phyloP scores from a whole-genome alignment of 2,888 invertebrate species.

The Liposcelis brunnea region DNA sequence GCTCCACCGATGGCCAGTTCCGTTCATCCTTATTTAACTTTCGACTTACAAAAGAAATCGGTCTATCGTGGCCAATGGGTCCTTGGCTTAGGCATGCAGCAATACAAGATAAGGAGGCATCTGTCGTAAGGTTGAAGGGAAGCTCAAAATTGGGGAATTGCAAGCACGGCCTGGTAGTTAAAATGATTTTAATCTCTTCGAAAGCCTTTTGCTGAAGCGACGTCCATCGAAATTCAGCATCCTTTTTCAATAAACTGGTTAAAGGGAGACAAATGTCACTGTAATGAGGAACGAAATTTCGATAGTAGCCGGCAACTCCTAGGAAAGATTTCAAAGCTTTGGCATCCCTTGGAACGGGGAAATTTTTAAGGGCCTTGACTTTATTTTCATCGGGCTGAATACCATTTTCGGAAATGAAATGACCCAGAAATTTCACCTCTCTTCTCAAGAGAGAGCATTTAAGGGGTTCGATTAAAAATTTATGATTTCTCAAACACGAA shows the following conservation, averaged over 20 bases:
- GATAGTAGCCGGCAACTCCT: no score
- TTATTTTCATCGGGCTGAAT: slow-evolving; percentile 8
- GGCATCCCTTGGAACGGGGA: no score
- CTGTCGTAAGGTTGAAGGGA: slow-evolving; percentile 11
- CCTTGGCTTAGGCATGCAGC: slow-evolving; percentile 9
- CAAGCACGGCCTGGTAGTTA: slow-evolving; percentile 9
- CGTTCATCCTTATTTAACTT: no score
- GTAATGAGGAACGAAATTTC: no score
- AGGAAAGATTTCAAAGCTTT: no score
- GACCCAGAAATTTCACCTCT: slow-evolving; percentile 12
- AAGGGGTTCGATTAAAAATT: no score
- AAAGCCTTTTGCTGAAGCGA: slow-evolving; percentile 10
- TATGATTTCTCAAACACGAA: slow-evolving; percentile 12
- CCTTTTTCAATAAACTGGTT: slow-evolving; percentile 6
- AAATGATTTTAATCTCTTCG: slow-evolving; percentile 8
- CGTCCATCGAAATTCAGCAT: slow-evolving; percentile 8
- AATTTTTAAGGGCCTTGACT: no score
- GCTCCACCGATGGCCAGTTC: no score
- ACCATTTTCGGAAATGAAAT: not conserved
- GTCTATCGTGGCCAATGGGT: no score
- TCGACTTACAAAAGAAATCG: no score
- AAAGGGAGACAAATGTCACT: not conserved
- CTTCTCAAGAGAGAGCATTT: not conserved
- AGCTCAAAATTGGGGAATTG: slow-evolving; percentile 10
- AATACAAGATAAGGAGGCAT: slow-evolving; percentile 12